Evolutionary conservation across 2,797 vertebrate genomes (phyloP).

Genomic region (Natrix natrix): DNA sequence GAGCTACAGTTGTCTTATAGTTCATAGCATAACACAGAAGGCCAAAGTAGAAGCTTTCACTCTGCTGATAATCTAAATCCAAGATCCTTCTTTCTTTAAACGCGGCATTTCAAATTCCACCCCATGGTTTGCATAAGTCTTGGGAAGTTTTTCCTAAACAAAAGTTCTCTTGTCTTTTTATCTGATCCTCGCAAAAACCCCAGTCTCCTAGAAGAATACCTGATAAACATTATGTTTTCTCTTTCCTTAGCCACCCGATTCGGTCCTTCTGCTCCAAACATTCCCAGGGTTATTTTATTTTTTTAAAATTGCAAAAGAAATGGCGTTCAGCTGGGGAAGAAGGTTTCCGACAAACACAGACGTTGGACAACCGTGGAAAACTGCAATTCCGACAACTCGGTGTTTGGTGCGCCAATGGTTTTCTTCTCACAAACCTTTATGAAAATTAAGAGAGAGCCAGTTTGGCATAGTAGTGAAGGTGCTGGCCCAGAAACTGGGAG

Average conservation of each 20-base stretch:
- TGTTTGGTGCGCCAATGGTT: no score
- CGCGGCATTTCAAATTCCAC: not conserved
- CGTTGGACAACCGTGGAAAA: not conserved
- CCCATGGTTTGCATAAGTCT: not conserved
- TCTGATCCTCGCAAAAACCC: not conserved
- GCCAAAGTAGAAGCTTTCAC: not conserved
- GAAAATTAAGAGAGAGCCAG: not conserved
- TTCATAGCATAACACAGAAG: not conserved
- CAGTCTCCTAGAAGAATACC: conserved; percentile 24
- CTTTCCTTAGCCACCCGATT: not conserved
- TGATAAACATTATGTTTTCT: conserved; percentile 2
- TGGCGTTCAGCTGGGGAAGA: not conserved
- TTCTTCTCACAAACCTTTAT: not conserved
- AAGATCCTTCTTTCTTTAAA: not conserved
- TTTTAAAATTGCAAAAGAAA: not conserved
- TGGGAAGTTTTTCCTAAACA: not conserved
- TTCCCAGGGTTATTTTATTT: not conserved
- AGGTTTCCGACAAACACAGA: not conserved
- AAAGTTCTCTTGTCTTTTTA: not conserved
- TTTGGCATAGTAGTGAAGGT: not conserved
- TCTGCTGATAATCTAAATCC: not conserved
- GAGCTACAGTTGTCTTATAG: not conserved
- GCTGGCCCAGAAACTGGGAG: not conserved
- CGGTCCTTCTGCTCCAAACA: not conserved
- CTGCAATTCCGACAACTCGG: not conserved